Evolutionary conservation across 2,113 vertebrate species (phyloP).

Genomic region (Sinocyclocheilus maitianheensis): DNA sequence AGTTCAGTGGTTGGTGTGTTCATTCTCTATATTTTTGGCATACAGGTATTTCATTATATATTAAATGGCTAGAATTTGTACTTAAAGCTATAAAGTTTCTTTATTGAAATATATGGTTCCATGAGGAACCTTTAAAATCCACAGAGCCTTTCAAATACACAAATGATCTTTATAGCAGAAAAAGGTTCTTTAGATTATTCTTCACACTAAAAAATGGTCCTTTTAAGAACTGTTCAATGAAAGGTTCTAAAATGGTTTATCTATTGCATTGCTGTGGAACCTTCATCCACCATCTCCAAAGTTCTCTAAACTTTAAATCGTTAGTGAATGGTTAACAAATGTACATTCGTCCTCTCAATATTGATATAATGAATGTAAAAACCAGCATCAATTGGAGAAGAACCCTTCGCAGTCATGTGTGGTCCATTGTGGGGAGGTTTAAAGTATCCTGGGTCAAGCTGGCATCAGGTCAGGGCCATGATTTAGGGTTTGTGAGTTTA

Average conservation of each 20-base stretch:
- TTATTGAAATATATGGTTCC: neutral
- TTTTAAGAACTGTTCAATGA: too few species aligned
- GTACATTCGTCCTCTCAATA: neutral
- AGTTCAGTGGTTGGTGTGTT: constrained; percentile 31
- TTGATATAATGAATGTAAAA: neutral
- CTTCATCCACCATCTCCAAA: neutral
- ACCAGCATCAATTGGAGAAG: neutral
- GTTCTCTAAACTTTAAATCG: neutral
- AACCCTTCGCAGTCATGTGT: constrained; percentile 37
- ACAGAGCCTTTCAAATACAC: neutral
- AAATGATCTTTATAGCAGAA: neutral
- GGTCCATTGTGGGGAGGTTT: constrained; percentile 28
- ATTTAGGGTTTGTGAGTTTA: constrained; percentile 52
- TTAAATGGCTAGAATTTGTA: neutral
- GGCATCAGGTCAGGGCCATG: constrained; percentile 52
- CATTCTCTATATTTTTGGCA: constrained; percentile 31
- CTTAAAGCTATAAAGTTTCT: neutral
- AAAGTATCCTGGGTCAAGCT: constrained; percentile 41
- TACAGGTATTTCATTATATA: neutral
- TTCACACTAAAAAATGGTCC: too few species aligned
- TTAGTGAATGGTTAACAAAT: neutral
- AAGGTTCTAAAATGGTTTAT: too few species aligned
- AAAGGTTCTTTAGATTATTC: neutral
- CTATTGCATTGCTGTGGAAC: too few species aligned
- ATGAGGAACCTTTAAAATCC: too few species aligned